phyloP scores from a whole-genome alignment of 2,113 vertebrate genomes.

The Dasyurus viverrinus region DNA sequence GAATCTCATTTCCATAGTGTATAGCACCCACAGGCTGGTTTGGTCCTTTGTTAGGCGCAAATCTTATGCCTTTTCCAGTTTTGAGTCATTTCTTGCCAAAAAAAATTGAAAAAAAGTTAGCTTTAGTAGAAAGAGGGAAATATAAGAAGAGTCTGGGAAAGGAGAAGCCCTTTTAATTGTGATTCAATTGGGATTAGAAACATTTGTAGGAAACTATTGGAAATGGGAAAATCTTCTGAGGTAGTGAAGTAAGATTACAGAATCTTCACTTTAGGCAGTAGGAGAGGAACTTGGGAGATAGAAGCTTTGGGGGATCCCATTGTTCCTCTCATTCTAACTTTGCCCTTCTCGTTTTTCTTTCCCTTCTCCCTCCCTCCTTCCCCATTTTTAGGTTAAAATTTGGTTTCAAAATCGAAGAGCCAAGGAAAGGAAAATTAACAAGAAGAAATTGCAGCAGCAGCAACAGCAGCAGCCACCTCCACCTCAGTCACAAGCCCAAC shows the following conservation, averaged over 20 bases:
- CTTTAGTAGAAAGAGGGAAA: constrained; percentile 17
- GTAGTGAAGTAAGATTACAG: too few relatives aligned
- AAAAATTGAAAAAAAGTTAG: constrained; percentile 32
- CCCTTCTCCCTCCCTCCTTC: neutral
- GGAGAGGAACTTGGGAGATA: neutral
- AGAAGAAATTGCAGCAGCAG: constrained; percentile 86
- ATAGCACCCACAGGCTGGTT: neutral
- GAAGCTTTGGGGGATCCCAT: accelerated
- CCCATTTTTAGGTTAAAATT: constrained; percentile 86
- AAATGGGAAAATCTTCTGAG: neutral
- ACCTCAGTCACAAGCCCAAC: constrained; percentile 70
- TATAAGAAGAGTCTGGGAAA: neutral
- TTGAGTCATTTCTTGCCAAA: constrained; percentile 16
- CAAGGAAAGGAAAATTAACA: constrained; percentile 89
- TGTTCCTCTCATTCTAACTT: neutral
- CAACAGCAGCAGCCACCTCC: constrained; percentile 66
- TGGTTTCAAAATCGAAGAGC: constrained; percentile 90
- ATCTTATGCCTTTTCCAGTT: constrained; percentile 38
- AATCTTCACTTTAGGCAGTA: neutral
- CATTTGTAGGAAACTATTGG: neutral
- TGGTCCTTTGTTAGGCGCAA: neutral
- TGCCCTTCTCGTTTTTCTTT: neutral
- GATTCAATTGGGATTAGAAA: neutral
- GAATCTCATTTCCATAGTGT: constrained; percentile 26
- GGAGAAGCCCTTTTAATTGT: neutral